Base-by-base conservation (phyloP, 2,888 invertebrate species). In the Carabus problematicus region DNA sequence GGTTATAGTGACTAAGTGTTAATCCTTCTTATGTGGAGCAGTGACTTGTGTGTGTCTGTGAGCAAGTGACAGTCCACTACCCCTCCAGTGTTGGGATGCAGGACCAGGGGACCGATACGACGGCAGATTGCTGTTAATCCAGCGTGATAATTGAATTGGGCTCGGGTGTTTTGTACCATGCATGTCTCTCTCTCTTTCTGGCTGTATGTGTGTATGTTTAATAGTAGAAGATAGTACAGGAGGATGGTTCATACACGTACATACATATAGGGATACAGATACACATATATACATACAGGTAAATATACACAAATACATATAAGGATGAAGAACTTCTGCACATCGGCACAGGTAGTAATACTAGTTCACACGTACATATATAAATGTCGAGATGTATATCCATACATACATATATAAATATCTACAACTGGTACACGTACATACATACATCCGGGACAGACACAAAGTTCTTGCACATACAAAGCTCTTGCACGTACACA, bases 61-160 rank as follows among this genome's bases (percentile, higher is more conserved):
- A 3, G 45, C 7, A 7, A 3, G 45, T 45, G 45, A 12, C 45
- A 12, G 43, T 42, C 43, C 9, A 9, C 9, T 8, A 9, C 6
- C 29, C 29, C 29, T 29, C 29, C 29, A 47, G 16, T 58, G 12
- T 14, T 19, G 58, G 42, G 14, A 58, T 18, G 29, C 29, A 41
- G 18, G 19, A 58, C 12, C 41, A 1, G 19, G 12, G 18, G 18
- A 16, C 59, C 59, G 49, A 56, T 59, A 59, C 40, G 54, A 52
- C 43, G 47, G 60, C 61, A 68, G 68, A 68, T 68, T 73, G 73
- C 72, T 74, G 76, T 74, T 77, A 77, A 77, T 77, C 76, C 73
- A 71, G 72, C 74, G 73, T 74, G 72, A 75, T 77, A 77, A 77
- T 77, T 77, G 75, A 77, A 77, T 77, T 76, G 74, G 74, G 73